Evolutionary conservation across 2,888 invertebrate genomes (phyloP).

Genomic region (Archips xylosteana): DNA sequence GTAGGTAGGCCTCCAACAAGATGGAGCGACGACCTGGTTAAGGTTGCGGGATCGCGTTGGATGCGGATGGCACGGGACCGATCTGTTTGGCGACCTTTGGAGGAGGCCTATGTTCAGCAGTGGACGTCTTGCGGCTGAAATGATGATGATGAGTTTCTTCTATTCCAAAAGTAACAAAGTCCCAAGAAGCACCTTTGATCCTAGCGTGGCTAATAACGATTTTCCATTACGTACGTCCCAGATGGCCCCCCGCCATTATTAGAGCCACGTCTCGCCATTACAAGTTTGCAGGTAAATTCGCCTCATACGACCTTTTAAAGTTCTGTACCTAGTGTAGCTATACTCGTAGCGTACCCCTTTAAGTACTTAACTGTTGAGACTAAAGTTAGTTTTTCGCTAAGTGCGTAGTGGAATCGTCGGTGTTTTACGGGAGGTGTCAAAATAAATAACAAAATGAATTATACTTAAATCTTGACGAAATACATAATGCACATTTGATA

Average conservation of each 20-base stretch:
- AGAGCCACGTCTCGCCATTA: constrained; percentile 28
- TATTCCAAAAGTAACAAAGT: background rate
- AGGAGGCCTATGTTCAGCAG: too few species aligned
- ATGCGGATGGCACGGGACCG: too few species aligned
- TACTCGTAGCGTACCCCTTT: constrained; percentile 2
- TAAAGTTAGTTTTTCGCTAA: constrained; percentile 24
- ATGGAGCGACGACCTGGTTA: too few species aligned
- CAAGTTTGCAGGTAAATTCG: constrained; percentile 31
- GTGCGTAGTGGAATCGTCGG: background rate
- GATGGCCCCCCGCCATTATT: constrained; percentile 22
- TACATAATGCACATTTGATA: too few species aligned
- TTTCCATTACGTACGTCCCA: constrained; percentile 32
- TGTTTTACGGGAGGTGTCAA: background rate
- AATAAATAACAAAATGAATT: background rate
- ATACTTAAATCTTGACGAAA: background rate
- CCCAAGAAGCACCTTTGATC: constrained; percentile 20
- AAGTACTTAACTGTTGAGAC: constrained; percentile 1
- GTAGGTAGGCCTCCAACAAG: too few species aligned
- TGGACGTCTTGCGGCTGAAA: too few species aligned
- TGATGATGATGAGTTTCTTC: too few species aligned
- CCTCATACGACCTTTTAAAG: constrained; percentile 27
- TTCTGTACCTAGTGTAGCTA: constrained; percentile 21
- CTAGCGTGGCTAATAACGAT: constrained; percentile 36
- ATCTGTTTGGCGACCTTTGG: too few species aligned
- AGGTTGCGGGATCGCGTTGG: too few species aligned